These are phyloP conservation scores for Brachypodius melanocephalos DNA, from an alignment of 2,113 vertebrate species.

Conservation along the genomic window DNA sequence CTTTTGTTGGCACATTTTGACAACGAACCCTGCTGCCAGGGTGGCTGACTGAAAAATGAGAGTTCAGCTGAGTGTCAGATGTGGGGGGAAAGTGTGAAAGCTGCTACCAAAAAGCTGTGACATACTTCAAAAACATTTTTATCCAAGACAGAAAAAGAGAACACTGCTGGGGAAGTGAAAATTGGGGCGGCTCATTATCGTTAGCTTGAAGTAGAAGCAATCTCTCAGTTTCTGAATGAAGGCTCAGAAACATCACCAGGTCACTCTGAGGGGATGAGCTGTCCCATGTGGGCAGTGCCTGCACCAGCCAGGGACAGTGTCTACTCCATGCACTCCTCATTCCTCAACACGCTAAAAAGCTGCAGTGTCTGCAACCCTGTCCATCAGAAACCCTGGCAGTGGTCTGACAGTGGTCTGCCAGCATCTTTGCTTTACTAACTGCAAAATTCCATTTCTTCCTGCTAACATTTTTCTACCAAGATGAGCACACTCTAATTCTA, in stretches of 20 bases:
- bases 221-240: neutral
- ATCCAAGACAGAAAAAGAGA: neutral
- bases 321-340: neutral
- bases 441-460: neutral
- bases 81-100: neutral
- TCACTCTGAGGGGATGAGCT: neutral
- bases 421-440: neutral
- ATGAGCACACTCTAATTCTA: neutral
- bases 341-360: neutral
- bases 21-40: neutral
- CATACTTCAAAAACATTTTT: neutral
- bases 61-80: slow-evolving; percentile 15
- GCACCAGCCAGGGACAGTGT: neutral
- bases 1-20: neutral
- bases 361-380: neutral
- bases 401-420: neutral
- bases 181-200: neutral
- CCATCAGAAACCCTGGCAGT: neutral
- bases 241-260: rapidly evolving
- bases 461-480: neutral
- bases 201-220: neutral
- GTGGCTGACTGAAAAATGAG: neutral
- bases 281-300: rapidly evolving
- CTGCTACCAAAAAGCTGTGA: neutral
- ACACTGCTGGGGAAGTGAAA: neutral